Evolutionary conservation across 2,888 invertebrate species (phyloP), one percentile per base, ranked within the genome.

Genomic region (Hecatera dysodea): DNA sequence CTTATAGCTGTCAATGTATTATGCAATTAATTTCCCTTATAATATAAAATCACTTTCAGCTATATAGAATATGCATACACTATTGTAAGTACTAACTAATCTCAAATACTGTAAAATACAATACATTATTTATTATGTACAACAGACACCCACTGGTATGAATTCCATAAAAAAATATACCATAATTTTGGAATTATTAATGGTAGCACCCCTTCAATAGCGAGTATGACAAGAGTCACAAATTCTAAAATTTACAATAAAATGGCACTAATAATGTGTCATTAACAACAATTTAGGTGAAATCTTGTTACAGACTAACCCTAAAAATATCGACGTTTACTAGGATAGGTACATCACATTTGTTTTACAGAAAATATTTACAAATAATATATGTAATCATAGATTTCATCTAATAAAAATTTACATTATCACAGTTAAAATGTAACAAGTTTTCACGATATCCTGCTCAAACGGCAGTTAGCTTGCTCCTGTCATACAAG

Each of bases 191-290:
- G 94, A 95, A 96, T 95, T 95, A 96, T 96, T 94, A 92, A 95
- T 96, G 96, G 96, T 96, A 96, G 96, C 96, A 96, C 96, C 96
- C 96, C 96, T 95, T 95, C 95, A 93, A 91, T 94, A 96, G 96
- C 96, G 93, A 95, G 96, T 96, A 96, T 96, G 96, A 96, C 96
- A 96, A 96, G 96, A 96, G 96, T 96, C 96, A 96, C 96, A 94
- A 94, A 90, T 92, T 93, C 92, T 94, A 95, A 90, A 94, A 94
- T 95, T 94, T 95, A 95, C 94, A 95, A 94, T 93, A 92, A 95
- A 94, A 96, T 96, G 96, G 96, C 96, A 96, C 96, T 93, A 91
- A 91, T 91, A 90, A 89, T 92, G 96, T 95, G 96, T 96, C 95
- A 95, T 95, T 90, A 93, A 94, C 92, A 93, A 95, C 93, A 93